phyloP scores from a whole-genome alignment of 2,888 invertebrate genomes.

The Caenorhabditis zanzibari region DNA sequence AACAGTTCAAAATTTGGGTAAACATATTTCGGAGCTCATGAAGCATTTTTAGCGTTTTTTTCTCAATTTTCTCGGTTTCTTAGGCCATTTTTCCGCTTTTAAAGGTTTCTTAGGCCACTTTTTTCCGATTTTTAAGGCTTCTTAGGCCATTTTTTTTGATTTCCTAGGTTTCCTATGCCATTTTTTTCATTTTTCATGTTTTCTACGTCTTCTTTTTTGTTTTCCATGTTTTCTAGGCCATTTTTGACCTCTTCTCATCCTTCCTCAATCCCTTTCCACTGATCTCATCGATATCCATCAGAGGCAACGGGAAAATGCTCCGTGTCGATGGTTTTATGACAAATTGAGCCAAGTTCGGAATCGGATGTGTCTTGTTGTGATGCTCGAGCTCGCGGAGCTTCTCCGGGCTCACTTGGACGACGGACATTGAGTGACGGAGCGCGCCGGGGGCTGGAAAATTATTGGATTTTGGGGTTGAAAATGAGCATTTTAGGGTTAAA shows the following conservation, averaged over 20 bases:
- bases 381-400: conserved; percentile 21
- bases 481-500: not conserved
- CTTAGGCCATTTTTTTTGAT: not conserved
- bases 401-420: conserved; percentile 18
- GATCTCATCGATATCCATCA: conserved; percentile 58
- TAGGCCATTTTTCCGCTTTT: too few species aligned
- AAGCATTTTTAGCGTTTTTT: too few species aligned
- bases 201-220: not conserved
- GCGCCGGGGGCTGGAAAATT: conserved; percentile 24
- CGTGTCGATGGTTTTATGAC: conserved; percentile 40
- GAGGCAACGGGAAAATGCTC: conserved; percentile 45
- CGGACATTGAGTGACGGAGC: conserved; percentile 45
- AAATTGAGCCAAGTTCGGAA: conserved; percentile 39
- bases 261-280: conserved; percentile 50
- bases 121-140: not conserved
- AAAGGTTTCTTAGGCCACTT: not conserved
- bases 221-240: not conserved
- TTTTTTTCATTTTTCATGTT: too few species aligned
- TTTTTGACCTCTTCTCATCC: conserved; percentile 50
- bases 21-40: too few species aligned
- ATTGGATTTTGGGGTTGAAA: not conserved
- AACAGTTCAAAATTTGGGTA: too few species aligned
- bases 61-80: too few species aligned
- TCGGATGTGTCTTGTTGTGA: conserved; percentile 4
- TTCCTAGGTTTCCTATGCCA: not conserved